A percentile compares a stretch with the other conserved stretches of the same genome.
Evolutionary conservation across 2,113 vertebrate genomes (phyloP).

Genomic region (Oreocharis arfaki): DNA sequence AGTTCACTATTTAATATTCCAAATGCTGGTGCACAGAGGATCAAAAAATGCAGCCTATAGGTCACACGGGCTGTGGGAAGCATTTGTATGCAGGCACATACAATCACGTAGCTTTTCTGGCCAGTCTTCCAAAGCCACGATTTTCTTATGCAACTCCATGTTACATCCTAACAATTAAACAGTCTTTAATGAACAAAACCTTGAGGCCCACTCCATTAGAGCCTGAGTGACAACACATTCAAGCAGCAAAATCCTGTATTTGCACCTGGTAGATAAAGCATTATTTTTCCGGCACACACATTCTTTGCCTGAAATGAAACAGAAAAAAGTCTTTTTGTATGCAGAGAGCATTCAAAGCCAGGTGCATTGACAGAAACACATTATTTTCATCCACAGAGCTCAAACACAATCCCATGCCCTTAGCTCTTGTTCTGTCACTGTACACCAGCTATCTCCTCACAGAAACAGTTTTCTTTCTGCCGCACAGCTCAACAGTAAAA

Average conservation of each 20-base stretch:
- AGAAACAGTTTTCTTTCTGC: background rate
- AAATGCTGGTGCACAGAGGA: background rate
- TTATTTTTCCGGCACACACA: background rate
- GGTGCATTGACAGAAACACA: background rate
- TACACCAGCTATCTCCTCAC: background rate
- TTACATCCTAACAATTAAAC: background rate
- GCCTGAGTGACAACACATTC: background rate
- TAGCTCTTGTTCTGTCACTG: background rate
- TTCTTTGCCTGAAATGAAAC: background rate
- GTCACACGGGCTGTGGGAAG: background rate
- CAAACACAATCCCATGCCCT: background rate
- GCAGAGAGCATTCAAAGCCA: background rate
- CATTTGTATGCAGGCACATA: background rate
- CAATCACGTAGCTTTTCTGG: accelerated
- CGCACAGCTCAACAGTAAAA: background rate
- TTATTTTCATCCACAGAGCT: background rate
- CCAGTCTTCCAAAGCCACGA: background rate
- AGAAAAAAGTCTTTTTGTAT: background rate
- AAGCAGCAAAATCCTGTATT: background rate
- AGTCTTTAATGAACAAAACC: background rate
- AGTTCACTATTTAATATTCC: background rate
- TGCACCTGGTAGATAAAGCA: background rate
- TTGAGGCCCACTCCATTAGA: background rate
- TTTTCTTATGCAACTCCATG: background rate
- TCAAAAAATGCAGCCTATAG: background rate